Conservation (phyloP, 2,888 invertebrate species). For the Rapana venosa region DNA sequence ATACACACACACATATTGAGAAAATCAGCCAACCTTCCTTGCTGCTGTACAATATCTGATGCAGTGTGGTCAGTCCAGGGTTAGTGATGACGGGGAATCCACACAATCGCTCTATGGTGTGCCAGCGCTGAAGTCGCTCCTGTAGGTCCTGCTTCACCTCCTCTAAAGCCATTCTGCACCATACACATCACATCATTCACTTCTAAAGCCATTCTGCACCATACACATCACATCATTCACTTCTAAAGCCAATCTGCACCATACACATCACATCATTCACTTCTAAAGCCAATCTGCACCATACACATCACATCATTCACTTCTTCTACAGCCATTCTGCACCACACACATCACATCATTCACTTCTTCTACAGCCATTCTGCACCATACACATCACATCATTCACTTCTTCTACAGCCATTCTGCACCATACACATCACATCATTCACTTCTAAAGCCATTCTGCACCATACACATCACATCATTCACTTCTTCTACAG, state of each 20-base stretch:
- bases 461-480: slow-evolving; percentile 79
- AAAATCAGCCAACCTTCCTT: background rate
- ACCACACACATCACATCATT: slow-evolving; percentile 79
- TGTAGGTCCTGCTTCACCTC: slow-evolving; percentile 96
- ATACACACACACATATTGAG: background rate
- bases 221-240: background rate
- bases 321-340: slow-evolving; percentile 89
- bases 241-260: too few species aligned
- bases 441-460: slow-evolving; percentile 86
- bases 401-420: slow-evolving; percentile 79
- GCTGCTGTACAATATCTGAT: slow-evolving; percentile 51
- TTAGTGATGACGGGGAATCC: slow-evolving; percentile 87
- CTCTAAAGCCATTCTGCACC: slow-evolving; percentile 87
- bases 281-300: too few species aligned
- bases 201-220: slow-evolving; percentile 88
- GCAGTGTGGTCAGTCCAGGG: slow-evolving; percentile 69
- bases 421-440: too few species aligned
- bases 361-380: slow-evolving; percentile 92
- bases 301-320: too few species aligned
- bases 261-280: too few species aligned
- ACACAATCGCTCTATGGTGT: slow-evolving; percentile 91
- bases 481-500: slow-evolving; percentile 90
- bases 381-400: too few species aligned
- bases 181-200: slow-evolving; percentile 81
- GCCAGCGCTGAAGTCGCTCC: slow-evolving; percentile 96